These are phyloP conservation scores for Cranoglanis bouderius DNA, from an alignment of 2,113 vertebrate species.

Conservation along the genomic window DNA sequence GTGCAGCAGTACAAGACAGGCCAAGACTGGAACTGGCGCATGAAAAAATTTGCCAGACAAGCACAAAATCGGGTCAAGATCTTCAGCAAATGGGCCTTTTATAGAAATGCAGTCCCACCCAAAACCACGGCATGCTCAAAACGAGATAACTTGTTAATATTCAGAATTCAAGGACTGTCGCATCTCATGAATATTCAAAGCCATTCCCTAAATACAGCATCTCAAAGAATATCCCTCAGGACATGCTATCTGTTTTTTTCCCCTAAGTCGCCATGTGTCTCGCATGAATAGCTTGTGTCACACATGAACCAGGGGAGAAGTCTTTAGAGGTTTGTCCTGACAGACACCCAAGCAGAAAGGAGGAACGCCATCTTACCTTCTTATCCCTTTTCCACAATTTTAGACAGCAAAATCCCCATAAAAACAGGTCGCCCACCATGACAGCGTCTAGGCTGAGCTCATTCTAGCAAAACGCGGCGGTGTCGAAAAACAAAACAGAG, in stretches of 20 bases:
- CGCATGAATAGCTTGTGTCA: not conserved
- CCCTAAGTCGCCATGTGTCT: not conserved
- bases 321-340: constrained; percentile 1
- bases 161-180: not conserved
- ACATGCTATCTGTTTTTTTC: not conserved
- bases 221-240: not conserved
- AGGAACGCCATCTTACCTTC: constrained; percentile 69
- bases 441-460: constrained; percentile 61
- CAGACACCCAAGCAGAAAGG: constrained; percentile 24
- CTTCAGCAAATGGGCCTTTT: not conserved
- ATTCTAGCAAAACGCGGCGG: constrained; percentile 60
- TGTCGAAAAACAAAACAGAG: constrained; percentile 65
- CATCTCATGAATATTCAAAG: constrained; percentile 10
- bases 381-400: constrained; percentile 75
- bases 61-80: constrained; percentile 45
- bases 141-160: not conserved
- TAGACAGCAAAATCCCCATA: constrained; percentile 79
- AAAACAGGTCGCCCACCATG: constrained; percentile 77
- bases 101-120: not conserved
- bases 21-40: constrained; percentile 40
- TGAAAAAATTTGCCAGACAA: constrained; percentile 48
- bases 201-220: not conserved
- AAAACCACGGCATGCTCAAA: not conserved
- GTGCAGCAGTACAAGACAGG: not conserved
- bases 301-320: not conserved